Conservation (phyloP, 1,140 invertebrate genomes). For the Cylas formicarius region DNA sequence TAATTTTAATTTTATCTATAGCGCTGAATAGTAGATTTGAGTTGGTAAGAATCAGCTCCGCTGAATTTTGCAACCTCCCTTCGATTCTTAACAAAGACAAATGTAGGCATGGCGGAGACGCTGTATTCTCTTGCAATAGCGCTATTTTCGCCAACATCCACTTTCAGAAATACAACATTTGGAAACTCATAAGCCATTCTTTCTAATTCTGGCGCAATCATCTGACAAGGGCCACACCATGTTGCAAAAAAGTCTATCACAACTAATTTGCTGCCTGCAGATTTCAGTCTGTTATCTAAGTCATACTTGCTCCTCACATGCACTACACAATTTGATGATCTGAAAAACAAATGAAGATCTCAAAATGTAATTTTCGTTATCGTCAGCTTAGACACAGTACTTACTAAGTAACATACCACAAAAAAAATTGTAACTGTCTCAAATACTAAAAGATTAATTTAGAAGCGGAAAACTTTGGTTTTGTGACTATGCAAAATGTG, state of each 20-base stretch:
- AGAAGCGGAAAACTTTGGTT: too few relatives aligned
- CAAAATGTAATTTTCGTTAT: too few relatives aligned
- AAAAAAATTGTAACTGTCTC: too few relatives aligned
- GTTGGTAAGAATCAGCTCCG: conserved; percentile 15
- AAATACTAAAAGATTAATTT: too few relatives aligned
- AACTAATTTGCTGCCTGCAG: conserved; percentile 73
- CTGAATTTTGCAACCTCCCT: conserved; percentile 10
- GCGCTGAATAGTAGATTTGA: conserved; percentile 17
- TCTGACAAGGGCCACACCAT: conserved; percentile 88
- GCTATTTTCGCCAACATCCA: conserved; percentile 20
- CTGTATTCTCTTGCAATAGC: conserved; percentile 18
- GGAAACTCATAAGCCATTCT: conserved; percentile 50
- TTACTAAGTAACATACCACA: too few relatives aligned
- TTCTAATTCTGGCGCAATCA: conserved; percentile 74
- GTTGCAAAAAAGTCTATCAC: conserved; percentile 75
- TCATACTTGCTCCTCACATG: conserved; percentile 43
- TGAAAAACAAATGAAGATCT: conserved; percentile 5
- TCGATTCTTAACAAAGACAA: conserved; percentile 20
- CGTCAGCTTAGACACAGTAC: too few relatives aligned
- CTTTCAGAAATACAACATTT: conserved; percentile 36
- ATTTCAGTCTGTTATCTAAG: conserved; percentile 58
- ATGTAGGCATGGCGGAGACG: conserved; percentile 19
- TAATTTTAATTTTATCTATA: conserved; percentile 18
- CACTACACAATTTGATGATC: conserved; percentile 9
- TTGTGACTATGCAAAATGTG: too few relatives aligned